These are phyloP conservation scores for Panulirus ornatus DNA, from an alignment of 1,140 invertebrate genomes.

Conservation along the genomic window DNA sequence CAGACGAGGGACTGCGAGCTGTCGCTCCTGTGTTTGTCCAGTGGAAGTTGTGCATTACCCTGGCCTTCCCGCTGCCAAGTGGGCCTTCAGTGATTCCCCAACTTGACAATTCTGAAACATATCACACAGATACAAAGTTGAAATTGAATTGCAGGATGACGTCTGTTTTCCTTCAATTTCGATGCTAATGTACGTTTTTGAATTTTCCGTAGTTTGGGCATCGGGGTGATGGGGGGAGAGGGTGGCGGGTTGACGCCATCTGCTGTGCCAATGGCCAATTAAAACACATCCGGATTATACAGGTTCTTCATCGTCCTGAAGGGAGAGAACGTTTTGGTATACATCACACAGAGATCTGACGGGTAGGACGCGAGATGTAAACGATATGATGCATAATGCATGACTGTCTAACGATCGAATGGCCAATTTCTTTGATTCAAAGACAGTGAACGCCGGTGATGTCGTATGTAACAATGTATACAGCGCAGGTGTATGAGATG, in stretches of 20 bases:
- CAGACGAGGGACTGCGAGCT: too few relatives aligned
- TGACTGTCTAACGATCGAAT: too few relatives aligned
- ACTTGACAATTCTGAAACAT: slow-evolving; percentile 39
- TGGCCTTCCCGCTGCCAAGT: not conserved
- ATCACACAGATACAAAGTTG: slow-evolving; percentile 52
- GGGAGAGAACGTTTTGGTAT: too few relatives aligned
- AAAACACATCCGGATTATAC: slow-evolving; percentile 22
- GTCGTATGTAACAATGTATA: too few relatives aligned
- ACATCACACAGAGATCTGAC: too few relatives aligned
- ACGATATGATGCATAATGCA: too few relatives aligned
- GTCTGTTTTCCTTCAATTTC: slow-evolving; percentile 62
- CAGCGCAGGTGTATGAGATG: too few relatives aligned
- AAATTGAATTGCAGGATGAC: slow-evolving; percentile 46
- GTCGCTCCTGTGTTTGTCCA: too few relatives aligned
- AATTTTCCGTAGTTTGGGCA: not conserved
- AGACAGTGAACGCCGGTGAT: too few relatives aligned
- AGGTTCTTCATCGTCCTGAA: too few relatives aligned
- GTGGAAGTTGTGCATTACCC: not conserved
- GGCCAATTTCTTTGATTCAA: too few relatives aligned
- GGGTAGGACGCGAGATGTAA: too few relatives aligned
- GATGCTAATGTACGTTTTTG: slow-evolving; percentile 58
- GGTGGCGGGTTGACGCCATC: not conserved
- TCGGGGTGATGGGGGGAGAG: not conserved
- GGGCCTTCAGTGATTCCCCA: slow-evolving; percentile 15
- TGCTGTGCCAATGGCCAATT: not conserved